These are phyloP conservation scores for Smutsia temminckii DNA, from an alignment of 2,797 vertebrate genomes.

Conservation along the genomic window DNA sequence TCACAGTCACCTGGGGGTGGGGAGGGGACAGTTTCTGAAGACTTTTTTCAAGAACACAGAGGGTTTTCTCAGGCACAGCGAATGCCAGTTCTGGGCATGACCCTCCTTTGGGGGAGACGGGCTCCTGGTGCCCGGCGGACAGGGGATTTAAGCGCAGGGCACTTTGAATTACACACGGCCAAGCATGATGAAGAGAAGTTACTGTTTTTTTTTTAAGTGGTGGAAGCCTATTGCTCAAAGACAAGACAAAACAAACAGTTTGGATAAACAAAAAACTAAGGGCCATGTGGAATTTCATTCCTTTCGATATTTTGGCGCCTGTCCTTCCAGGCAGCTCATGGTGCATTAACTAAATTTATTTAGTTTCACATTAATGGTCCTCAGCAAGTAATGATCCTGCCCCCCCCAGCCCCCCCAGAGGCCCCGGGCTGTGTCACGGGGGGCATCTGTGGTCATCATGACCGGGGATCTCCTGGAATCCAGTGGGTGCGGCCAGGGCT, in stretches of 20 bases:
- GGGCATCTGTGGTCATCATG: not conserved
- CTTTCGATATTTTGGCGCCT: not conserved
- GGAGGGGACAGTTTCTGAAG: not conserved
- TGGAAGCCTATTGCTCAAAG: not conserved
- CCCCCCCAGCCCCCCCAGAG: not conserved
- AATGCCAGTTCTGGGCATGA: not conserved
- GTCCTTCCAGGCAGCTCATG: not conserved
- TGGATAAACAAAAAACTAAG: not conserved
- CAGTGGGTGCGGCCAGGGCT: not conserved
- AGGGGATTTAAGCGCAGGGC: not conserved
- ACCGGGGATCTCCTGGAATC: too few relatives aligned
- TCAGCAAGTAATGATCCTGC: too few relatives aligned
- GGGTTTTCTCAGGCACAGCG: fast-evolving
- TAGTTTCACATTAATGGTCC: not conserved
- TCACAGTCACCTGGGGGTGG: not conserved
- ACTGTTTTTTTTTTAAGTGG: not conserved
- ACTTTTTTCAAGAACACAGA: not conserved
- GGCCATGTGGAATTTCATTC: too few relatives aligned
- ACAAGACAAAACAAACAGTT: not conserved
- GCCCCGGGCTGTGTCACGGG: not conserved
- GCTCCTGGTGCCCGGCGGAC: fast-evolving
- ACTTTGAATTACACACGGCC: not conserved
- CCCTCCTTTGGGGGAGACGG: not conserved
- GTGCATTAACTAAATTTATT: too few relatives aligned
- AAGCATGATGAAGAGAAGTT: not conserved